These are phyloP conservation scores for Eupeodes latifasciatus DNA, from an alignment of 2,888 invertebrate genomes.

Conservation along the genomic window DNA sequence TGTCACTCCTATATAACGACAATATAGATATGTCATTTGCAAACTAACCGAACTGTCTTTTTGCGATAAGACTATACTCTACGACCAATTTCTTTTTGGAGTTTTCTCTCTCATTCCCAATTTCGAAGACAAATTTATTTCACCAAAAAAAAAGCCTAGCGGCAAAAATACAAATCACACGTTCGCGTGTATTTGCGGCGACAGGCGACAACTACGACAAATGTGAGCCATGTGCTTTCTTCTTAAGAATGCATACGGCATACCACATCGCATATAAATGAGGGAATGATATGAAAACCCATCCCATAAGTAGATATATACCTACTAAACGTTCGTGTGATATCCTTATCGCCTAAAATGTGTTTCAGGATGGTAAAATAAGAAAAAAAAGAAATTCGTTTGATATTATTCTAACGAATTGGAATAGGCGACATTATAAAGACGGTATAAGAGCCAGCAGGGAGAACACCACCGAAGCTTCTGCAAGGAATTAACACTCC, in stretches of 20 bases:
- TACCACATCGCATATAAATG: constrained; percentile 65
- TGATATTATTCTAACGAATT: constrained; percentile 64
- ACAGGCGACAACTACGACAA: constrained; percentile 75
- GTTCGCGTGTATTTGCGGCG: constrained; percentile 70
- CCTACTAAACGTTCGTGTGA: constrained; percentile 45
- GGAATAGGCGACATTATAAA: constrained; percentile 68
- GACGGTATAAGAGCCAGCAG: constrained; percentile 20
- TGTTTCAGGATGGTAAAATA: constrained; percentile 36
- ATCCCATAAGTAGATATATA: neutral
- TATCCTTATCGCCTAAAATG: constrained; percentile 72
- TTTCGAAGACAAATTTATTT: constrained; percentile 50
- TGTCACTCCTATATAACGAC: constrained; percentile 33
- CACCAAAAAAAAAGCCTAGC: constrained; percentile 49
- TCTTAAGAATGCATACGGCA: constrained; percentile 59
- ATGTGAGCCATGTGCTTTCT: constrained; percentile 71
- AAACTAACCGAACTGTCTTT: constrained; percentile 48
- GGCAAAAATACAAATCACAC: constrained; percentile 72
- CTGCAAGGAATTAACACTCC: constrained; percentile 71
- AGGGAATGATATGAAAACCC: constrained; percentile 28
- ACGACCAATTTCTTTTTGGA: constrained; percentile 17
- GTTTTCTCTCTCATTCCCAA: constrained; percentile 27
- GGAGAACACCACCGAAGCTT: constrained; percentile 16
- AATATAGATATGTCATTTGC: constrained; percentile 39
- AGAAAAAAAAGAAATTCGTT: constrained; percentile 42
- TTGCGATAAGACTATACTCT: constrained; percentile 45